Conservation (phyloP, 2,113 vertebrate genomes). For the Tympanuchus pallidicinctus region DNA sequence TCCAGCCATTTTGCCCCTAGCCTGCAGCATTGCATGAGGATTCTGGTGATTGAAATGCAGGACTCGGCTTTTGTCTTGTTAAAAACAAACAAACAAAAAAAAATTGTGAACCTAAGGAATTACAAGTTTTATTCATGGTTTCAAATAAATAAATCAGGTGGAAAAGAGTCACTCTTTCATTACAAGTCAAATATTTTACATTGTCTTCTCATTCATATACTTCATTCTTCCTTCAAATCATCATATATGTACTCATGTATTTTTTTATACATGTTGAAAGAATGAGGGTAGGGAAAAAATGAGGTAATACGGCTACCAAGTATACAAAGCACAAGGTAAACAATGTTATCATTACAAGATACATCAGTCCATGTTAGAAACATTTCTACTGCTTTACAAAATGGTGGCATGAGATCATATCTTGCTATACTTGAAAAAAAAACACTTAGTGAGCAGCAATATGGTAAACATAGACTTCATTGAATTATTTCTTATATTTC, state of each 20-base stretch:
- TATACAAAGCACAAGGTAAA: background rate
- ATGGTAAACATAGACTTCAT: background rate
- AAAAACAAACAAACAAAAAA: background rate
- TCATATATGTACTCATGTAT: rapidly evolving
- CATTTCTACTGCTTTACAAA: background rate
- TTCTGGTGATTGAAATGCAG: too few relatives aligned
- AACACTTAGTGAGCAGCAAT: background rate
- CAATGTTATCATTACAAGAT: background rate
- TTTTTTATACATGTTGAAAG: background rate
- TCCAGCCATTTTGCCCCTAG: too few relatives aligned
- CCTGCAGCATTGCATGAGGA: too few relatives aligned
- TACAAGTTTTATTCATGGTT: background rate
- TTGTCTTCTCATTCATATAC: background rate
- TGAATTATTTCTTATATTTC: background rate
- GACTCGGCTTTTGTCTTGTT: too few relatives aligned
- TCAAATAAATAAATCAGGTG: background rate
- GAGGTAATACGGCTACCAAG: background rate
- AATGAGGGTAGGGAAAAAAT: background rate
- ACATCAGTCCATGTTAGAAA: background rate
- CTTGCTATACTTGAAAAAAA: background rate
- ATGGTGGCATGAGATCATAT: background rate
- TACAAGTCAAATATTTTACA: background rate
- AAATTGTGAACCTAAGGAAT: background rate
- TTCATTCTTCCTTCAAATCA: background rate
- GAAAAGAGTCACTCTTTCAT: background rate